phyloP scores from a whole-genome alignment of 2,797 vertebrate genomes.

The Hypotaenidia okinawae region DNA sequence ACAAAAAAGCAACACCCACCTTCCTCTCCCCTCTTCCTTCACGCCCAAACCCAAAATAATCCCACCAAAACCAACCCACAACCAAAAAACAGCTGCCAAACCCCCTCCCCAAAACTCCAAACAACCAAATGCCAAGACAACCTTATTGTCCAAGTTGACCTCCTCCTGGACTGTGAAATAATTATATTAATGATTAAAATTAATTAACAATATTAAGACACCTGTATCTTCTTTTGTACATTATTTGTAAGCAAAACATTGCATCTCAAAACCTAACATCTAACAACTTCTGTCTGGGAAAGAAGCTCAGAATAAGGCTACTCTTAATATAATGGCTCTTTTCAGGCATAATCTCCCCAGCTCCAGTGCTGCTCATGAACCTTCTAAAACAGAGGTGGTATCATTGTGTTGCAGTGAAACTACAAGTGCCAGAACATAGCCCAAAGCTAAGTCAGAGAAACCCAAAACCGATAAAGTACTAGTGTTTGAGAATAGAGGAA shows the following conservation, averaged over 20 bases:
- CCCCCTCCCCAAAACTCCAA: background rate
- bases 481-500: background rate
- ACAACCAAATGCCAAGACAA: background rate
- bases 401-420: background rate
- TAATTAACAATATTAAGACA: too few species aligned
- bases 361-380: background rate
- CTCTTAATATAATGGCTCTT: background rate
- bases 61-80: too few species aligned
- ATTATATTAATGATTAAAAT: background rate
- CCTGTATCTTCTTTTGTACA: background rate
- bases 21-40: too few species aligned
- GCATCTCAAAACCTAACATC: background rate
- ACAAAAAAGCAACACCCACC: background rate
- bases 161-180: background rate
- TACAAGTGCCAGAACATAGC: background rate
- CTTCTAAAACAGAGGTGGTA: background rate
- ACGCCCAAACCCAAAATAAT: fast-evolving
- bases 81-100: too few species aligned
- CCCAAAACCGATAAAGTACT: fast-evolving
- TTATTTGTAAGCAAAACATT: background rate
- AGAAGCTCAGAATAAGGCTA: background rate
- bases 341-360: background rate
- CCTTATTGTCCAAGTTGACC: background rate
- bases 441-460: background rate
- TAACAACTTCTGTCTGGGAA: background rate